A percentile compares a stretch with the other conserved stretches of the same genome.
phyloP scores from a whole-genome alignment of 2,113 vertebrate genomes.

The Mohoua ochrocephala region DNA sequence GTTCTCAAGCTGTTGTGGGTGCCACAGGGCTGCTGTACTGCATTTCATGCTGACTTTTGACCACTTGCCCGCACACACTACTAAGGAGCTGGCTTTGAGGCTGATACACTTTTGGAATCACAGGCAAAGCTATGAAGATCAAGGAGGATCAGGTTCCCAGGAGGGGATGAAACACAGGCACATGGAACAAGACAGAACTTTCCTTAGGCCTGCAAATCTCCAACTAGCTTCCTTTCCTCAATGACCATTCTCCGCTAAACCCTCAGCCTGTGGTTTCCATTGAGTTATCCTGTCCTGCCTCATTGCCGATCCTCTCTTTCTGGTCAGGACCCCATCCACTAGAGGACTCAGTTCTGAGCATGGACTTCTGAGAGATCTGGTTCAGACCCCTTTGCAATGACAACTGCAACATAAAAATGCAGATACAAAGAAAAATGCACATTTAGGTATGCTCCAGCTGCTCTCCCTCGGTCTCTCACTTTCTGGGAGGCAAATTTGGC shows the following conservation, averaged over 20 bases:
- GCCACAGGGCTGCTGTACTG: neutral
- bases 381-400: neutral
- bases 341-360: neutral
- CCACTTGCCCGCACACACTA: neutral
- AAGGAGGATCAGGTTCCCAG: neutral
- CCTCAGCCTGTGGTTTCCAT: neutral
- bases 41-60: neutral
- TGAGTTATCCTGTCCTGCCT: neutral
- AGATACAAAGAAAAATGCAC: neutral
- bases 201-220: neutral
- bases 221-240: neutral
- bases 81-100: neutral
- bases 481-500: neutral
- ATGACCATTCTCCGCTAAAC: neutral
- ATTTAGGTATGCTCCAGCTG: neutral
- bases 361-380: neutral
- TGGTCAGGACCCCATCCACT: neutral
- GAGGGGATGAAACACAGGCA: neutral
- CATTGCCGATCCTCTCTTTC: neutral
- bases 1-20: neutral
- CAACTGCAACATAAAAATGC: neutral
- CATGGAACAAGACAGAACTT: neutral
- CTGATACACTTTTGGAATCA: neutral
- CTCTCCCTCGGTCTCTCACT: neutral
- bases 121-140: neutral